Evolutionary conservation across 2,888 invertebrate genomes (phyloP), one percentile per base, ranked within the genome.

Genomic region (Scaptomyza flava): DNA sequence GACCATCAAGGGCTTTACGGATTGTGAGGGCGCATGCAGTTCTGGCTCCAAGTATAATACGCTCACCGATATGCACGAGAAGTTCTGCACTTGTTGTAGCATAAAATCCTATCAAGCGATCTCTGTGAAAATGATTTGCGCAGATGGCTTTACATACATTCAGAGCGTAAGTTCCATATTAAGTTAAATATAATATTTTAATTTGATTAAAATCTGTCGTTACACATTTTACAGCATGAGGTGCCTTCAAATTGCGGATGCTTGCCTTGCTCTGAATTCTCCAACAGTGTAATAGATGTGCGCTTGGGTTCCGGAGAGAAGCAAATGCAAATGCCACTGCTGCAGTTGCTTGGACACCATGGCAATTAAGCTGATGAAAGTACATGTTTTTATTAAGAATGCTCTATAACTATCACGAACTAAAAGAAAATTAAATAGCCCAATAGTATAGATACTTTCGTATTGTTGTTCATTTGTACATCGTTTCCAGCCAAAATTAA

Each of bases 1-100:
- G 57, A 93, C 94, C 0, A 92, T 96, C 17, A 73, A 79, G 5
- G 94, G 94, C 6, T 94, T 96, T 83, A 94, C 93, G 8, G 95
- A 96, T 90, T 97, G 96, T 81, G 93, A 93, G 51, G 96, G 96
- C 1, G 89, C 92, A 12, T 96, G 96, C 82, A 92, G 93, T 72
- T 96, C 96, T 0, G 94, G 94, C 17, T 95, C 96, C 0, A 90
- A 93, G n/a, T 96, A 94, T 76, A 95, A 95, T 84, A 91, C 93
- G 94, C 94, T 91, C 73, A 93, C 93, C 0, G 94, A 93, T 48
- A 82, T 90, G 52, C 94, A 95, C 89, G 94, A 94, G 74, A 90
- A 93, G 1, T 86, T 90, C 62, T 94, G 95, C 90, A 93, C 93
- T 64, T 95, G 95, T 81, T 95, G 94, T 87, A 91, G 91, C 45